Percentiles rank a stretch among this genome's conserved stretches.
These are phyloP conservation scores for Potorous gilbertii DNA, from an alignment of 2,797 vertebrate species.

Conservation along the genomic window DNA sequence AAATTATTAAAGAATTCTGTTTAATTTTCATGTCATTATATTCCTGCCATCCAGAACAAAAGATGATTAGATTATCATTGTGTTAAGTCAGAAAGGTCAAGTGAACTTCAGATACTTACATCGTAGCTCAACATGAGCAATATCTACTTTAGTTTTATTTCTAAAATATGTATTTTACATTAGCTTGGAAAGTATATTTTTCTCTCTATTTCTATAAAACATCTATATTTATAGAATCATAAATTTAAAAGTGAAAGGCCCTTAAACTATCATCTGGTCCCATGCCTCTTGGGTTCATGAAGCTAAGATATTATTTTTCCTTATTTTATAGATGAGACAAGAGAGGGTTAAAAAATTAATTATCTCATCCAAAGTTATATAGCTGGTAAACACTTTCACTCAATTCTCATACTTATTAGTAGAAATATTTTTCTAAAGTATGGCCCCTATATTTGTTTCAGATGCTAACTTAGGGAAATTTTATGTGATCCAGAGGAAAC, in stretches of 20 bases:
- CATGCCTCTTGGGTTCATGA: not conserved
- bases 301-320: not conserved
- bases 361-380: not conserved
- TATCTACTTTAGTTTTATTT: not conserved
- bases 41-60: not conserved
- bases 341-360: not conserved
- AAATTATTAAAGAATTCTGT: not conserved
- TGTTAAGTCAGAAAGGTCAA: not conserved
- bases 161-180: not conserved
- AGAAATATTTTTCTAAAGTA: not conserved
- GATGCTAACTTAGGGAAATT: not conserved
- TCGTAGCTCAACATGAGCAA: not conserved
- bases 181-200: not conserved
- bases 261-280: not conserved
- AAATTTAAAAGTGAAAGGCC: not conserved
- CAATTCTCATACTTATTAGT: not conserved
- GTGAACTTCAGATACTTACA: not conserved
- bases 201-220: not conserved
- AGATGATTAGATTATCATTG: not conserved
- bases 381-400: not conserved
- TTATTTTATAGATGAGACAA: not conserved
- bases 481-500: constrained; percentile 2
- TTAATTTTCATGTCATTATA: not conserved
- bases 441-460: not conserved
- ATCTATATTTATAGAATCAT: not conserved